Evolutionary conservation across 2,113 vertebrate genomes (phyloP), one percentile per base, ranked within the genome.

Genomic region (Osmerus eperlanus): DNA sequence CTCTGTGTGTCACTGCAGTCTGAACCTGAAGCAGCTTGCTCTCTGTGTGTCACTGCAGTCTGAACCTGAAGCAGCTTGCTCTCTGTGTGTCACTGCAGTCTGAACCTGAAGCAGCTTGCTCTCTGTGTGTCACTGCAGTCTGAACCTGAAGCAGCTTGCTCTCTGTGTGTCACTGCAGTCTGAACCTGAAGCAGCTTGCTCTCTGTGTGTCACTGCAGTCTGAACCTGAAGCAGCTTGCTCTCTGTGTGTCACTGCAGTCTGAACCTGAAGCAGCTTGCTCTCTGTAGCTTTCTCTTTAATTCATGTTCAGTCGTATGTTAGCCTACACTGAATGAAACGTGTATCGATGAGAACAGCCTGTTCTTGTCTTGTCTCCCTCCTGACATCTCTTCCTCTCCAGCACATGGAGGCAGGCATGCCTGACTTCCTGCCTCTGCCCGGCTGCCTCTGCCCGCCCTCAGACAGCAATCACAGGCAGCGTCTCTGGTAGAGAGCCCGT

Each of bases 401-500:
- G 64, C 2, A 59, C 18, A 74, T 60, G 23, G 64, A 64, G 29
- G 16, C 58, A 76, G 65, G 28, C 52, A 25, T 47, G 56, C 72
- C 71, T 85, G 82, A 76, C 21, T 62, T 4, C 32, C 32, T 36
- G 25, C 25, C 41, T 25, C 23, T 63, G 13, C 36, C 8, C 21
- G 21, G 21, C 21, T 65, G 18, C n/a, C n/a, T 65, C 41, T 28
- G 53, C n/a, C 72, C 52, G 41, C 64, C 65, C 52, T 13, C 55
- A 64, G 32, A 61, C 47, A 73, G 72, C 68, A 32, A 81, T 86
- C 77, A 60, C 58, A 59, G 75, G 68, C 55, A 53, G 15, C 77
- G 68, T 81, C 71, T 78, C 76, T 75, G 71, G 74, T 76, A 56
- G 74, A 72, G 78, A n/a, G 29, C 89, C 92, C 93, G 90, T 88